Percentiles rank a stretch among this genome's conserved stretches.
Evolutionary conservation across 2,113 vertebrate species (phyloP).

Genomic region (Elgaria multicarinata): DNA sequence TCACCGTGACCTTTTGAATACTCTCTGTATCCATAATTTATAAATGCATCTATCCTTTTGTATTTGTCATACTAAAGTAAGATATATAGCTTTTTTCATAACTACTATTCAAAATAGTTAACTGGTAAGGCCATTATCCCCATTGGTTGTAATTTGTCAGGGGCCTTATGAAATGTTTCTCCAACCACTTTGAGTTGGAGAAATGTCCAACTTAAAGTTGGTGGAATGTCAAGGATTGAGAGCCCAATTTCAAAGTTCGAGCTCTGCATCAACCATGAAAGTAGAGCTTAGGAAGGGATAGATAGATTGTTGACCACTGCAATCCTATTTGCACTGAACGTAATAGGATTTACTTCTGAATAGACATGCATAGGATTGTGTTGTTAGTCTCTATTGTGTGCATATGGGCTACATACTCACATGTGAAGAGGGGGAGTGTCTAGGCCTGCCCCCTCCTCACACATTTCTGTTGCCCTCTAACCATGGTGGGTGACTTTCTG

Average conservation of each 20-base stretch:
- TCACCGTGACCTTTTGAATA: neutral
- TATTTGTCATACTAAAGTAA: neutral
- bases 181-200: neutral
- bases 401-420: neutral
- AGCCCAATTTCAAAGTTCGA: neutral
- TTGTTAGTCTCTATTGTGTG: neutral
- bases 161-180: neutral
- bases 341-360: too few species aligned
- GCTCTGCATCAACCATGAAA: neutral
- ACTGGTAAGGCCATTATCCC: neutral
- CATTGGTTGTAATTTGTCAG: neutral
- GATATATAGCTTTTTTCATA: neutral
- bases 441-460: too few species aligned
- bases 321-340: neutral
- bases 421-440: too few species aligned
- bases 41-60: slow-evolving; percentile 1
- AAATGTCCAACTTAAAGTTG: neutral
- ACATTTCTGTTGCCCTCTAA: too few species aligned
- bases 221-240: neutral
- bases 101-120: slow-evolving; percentile 26
- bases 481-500: too few species aligned
- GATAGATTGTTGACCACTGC: neutral
- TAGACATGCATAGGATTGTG: neutral
- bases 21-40: slow-evolving; percentile 3
- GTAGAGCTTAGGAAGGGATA: neutral